Evolutionary conservation across 2,888 invertebrate species (phyloP).

Genomic region (Eupeodes latifasciatus): DNA sequence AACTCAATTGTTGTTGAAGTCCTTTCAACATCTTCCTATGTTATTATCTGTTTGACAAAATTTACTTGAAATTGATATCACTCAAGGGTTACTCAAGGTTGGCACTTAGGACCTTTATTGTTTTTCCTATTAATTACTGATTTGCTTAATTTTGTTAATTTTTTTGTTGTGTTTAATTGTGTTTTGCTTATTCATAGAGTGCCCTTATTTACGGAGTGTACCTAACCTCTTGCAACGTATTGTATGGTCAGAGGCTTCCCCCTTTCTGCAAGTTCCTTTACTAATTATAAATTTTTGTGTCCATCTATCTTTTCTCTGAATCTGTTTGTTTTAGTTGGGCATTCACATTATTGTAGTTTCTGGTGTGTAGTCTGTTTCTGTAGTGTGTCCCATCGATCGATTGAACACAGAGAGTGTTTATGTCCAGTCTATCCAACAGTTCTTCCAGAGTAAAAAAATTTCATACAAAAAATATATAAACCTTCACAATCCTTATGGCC

Average conservation of each 20-base stretch:
- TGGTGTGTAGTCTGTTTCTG: too few species aligned
- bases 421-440: slow-evolving; percentile 48
- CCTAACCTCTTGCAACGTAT: neutral
- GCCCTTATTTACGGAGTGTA: neutral
- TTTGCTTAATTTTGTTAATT: too few species aligned
- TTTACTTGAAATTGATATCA: too few species aligned
- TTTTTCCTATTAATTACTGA: too few species aligned
- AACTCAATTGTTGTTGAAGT: too few species aligned
- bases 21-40: too few species aligned
- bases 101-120: too few species aligned
- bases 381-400: slow-evolving; percentile 53
- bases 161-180: too few species aligned
- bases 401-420: slow-evolving; percentile 45
- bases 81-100: too few species aligned
- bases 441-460: neutral
- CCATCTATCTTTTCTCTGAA: slow-evolving; percentile 41
- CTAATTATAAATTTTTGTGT: slow-evolving; percentile 64
- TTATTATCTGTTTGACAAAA: too few species aligned
- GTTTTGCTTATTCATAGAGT: too few species aligned
- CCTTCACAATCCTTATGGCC: slow-evolving; percentile 49
- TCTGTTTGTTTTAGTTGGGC: slow-evolving; percentile 55
- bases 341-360: neutral
- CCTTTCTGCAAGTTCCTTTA: slow-evolving; percentile 12
- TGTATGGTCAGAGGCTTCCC: neutral
- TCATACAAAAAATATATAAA: slow-evolving; percentile 1